These are phyloP conservation scores for Fabriciana adippe DNA, from an alignment of 2,888 invertebrate species.

Conservation along the genomic window DNA sequence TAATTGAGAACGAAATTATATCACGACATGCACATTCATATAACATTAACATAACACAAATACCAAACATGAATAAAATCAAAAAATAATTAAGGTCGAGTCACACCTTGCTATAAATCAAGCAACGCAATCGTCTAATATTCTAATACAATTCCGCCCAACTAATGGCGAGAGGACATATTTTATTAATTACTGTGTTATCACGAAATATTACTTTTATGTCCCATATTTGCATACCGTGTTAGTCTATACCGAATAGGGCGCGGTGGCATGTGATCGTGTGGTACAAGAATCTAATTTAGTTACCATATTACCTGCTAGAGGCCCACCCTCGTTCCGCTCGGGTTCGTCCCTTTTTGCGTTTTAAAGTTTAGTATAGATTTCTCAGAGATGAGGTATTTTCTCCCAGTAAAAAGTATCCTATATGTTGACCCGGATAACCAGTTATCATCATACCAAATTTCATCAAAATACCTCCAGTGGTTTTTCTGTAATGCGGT, in stretches of 20 bases:
- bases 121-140: constrained; percentile 43
- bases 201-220: constrained; percentile 81
- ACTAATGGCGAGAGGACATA: constrained; percentile 70
- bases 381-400: too few species aligned
- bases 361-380: too few species aligned
- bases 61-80: constrained; percentile 29
- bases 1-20: too few species aligned
- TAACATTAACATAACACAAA: too few species aligned
- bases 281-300: constrained; percentile 31
- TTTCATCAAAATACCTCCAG: too few species aligned
- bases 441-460: too few species aligned
- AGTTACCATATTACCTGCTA: background rate
- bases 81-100: constrained; percentile 61
- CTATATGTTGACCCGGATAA: too few species aligned
- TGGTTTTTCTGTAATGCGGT: too few species aligned
- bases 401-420: too few species aligned
- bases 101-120: constrained; percentile 47
- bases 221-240: constrained; percentile 80
- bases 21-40: too few species aligned
- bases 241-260: constrained; percentile 67
- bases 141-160: constrained; percentile 53
- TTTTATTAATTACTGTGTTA: constrained; percentile 80
- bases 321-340: too few species aligned
- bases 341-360: too few species aligned
- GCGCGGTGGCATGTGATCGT: constrained; percentile 68